Conservation (phyloP, 2,888 invertebrate genomes). For the Lordiphosa andalusiaca region DNA sequence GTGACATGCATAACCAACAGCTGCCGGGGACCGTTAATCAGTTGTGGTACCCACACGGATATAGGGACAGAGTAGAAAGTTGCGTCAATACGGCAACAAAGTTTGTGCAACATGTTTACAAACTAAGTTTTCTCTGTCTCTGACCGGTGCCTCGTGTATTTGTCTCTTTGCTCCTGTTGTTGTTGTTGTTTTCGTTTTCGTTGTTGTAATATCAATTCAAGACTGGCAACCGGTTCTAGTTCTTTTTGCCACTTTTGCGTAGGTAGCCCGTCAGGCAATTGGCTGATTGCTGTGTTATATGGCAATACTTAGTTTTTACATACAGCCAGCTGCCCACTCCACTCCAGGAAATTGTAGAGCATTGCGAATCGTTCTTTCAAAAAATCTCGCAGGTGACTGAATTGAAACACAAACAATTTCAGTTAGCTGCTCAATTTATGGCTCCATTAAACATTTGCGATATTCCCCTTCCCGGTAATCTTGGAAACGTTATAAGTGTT, state of each 20-base stretch:
- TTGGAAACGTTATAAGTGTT: conserved; percentile 7
- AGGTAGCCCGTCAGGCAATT: conserved; percentile 10
- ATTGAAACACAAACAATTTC: neutral
- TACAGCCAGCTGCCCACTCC: conserved; percentile 7
- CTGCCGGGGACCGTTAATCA: too few relatives aligned
- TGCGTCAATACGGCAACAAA: too few relatives aligned
- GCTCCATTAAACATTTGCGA: conserved; percentile 22
- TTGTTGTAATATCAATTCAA: neutral
- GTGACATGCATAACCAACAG: too few relatives aligned
- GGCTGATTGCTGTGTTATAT: conserved; percentile 12
- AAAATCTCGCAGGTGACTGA: neutral
- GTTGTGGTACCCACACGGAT: too few relatives aligned
- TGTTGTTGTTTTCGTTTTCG: too few relatives aligned
- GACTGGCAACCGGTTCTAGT: conserved; percentile 6
- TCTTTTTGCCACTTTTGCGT: conserved; percentile 4
- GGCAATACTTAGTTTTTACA: conserved; percentile 5
- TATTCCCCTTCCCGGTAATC: conserved; percentile 1
- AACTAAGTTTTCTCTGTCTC: too few relatives aligned
- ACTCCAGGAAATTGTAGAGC: conserved; percentile 10
- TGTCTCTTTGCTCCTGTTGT: too few relatives aligned
- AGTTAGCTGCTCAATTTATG: conserved; percentile 18
- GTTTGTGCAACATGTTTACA: too few relatives aligned
- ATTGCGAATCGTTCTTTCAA: conserved; percentile 1
- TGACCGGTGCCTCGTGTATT: too few relatives aligned
- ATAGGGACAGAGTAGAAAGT: too few relatives aligned